Evolutionary conservation across 30 jellyfish, hydroid and myxozoan species (phyloP).

Genomic region (Chrysaora quinquecirrha): DNA sequence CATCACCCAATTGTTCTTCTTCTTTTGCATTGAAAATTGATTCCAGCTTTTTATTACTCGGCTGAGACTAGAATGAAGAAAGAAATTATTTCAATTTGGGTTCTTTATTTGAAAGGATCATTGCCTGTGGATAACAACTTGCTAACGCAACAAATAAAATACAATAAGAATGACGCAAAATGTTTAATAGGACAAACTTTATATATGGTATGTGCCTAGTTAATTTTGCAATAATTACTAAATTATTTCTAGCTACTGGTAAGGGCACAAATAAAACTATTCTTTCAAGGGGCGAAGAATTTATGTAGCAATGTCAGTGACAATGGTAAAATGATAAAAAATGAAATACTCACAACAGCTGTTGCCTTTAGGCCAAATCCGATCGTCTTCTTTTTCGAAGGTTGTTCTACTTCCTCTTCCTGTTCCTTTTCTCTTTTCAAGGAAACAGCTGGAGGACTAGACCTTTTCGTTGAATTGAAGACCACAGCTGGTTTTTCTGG

Average conservation of each 20-base stretch:
- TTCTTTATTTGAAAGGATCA: no score
- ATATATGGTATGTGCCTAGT: no score
- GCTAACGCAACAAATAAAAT: no score
- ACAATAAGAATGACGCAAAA: no score
- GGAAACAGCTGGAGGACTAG: slow-evolving; percentile 23
- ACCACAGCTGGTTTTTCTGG: not conserved
- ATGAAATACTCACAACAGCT: slow-evolving; percentile 62
- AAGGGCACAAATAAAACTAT: no score
- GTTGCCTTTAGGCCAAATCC: slow-evolving; percentile 93
- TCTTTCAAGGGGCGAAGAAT: no score
- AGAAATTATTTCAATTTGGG: not conserved
- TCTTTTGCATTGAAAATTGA: slow-evolving; percentile 92
- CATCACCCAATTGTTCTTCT: slow-evolving; percentile 69
- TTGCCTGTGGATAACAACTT: no score
- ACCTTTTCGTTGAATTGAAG: not conserved
- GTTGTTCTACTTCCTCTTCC: slow-evolving; percentile 75
- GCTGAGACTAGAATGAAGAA: slow-evolving; percentile 75
- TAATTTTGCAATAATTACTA: no score
- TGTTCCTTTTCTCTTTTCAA: slow-evolving; percentile 67
- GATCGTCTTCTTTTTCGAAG: slow-evolving; percentile 79
- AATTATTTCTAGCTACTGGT: no score
- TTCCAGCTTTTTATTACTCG: slow-evolving; percentile 84
- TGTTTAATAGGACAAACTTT: no score
- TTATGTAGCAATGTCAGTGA: no score
- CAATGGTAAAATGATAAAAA: no score